A percentile compares a stretch with the other conserved stretches of the same genome.
These are phyloP conservation scores for Blera fallax DNA, from an alignment of 2,888 invertebrate species.

Conservation along the genomic window DNA sequence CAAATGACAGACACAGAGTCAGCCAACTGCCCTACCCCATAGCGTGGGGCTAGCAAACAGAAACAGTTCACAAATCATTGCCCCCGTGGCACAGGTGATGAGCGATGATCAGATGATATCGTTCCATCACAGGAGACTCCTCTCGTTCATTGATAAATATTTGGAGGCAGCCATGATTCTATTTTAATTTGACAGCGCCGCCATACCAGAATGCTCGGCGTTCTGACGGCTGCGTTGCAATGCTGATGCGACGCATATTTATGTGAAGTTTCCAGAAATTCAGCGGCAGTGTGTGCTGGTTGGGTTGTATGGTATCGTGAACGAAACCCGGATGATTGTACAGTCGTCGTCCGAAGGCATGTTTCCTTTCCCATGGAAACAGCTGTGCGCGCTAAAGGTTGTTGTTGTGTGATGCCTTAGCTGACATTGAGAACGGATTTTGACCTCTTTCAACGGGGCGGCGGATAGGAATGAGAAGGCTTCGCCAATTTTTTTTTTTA, in stretches of 20 bases:
- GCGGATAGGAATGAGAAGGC: conserved; percentile 20
- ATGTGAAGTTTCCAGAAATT: conserved; percentile 49
- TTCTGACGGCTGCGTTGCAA: not conserved
- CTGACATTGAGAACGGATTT: conserved; percentile 64
- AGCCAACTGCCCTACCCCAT: conserved; percentile 49
- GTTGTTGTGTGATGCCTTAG: not conserved
- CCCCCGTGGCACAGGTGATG: conserved; percentile 50
- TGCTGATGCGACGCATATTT: conserved; percentile 41
- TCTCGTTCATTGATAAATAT: conserved; percentile 41
- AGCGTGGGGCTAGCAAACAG: not conserved
- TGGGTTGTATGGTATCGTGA: not conserved
- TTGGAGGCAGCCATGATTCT: conserved; percentile 46
- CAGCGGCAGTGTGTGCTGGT: not conserved
- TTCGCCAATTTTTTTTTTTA: conserved; percentile 28
- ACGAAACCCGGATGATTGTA: conserved; percentile 29
- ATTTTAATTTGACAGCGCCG: conserved; percentile 27
- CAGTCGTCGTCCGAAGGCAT: not conserved
- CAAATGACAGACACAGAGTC: conserved; percentile 7
- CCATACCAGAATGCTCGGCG: too few relatives aligned
- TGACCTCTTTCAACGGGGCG: conserved; percentile 39
- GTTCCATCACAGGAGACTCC: not conserved
- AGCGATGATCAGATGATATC: conserved; percentile 55
- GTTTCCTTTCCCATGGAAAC: conserved; percentile 32
- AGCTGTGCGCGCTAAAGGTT: conserved; percentile 32
- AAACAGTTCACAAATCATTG: conserved; percentile 48